These are phyloP conservation scores for Sarcophaga peregrina DNA, from an alignment of 1,140 invertebrate genomes.

Conservation along the genomic window DNA sequence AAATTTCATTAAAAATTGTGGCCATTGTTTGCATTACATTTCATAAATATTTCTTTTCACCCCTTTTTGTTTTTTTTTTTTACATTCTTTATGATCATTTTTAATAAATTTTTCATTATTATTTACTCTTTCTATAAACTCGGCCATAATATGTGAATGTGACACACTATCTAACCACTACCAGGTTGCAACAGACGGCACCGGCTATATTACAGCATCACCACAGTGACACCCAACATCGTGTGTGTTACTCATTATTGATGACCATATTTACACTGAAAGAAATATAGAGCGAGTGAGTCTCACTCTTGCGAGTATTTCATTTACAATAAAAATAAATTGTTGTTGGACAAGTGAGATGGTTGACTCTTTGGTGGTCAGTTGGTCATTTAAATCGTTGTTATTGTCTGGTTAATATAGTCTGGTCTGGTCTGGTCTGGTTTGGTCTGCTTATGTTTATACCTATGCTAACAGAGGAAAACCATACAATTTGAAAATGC, in stretches of 20 bases:
- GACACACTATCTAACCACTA: not conserved
- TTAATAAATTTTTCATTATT: not conserved
- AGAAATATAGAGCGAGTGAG: too few species aligned
- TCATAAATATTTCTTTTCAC: not conserved
- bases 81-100: not conserved
- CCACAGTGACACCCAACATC: not conserved
- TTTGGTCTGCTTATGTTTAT: not conserved
- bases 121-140: not conserved
- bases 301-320: too few species aligned
- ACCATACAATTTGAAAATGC: not conserved
- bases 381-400: not conserved
- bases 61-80: not conserved
- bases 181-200: not conserved
- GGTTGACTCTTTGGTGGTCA: not conserved
- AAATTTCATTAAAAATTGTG: not conserved
- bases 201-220: too few species aligned
- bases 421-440: not conserved
- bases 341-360: not conserved
- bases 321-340: not conserved
- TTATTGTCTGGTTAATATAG: not conserved
- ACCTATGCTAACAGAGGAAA: not conserved
- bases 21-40: not conserved
- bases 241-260: not conserved
- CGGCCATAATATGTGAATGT: constrained; percentile 1
- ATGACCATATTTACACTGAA: not conserved